These are phyloP conservation scores for human DNA, from an alignment of 2,113 vertebrate genomes.

Conservation along the genomic window GRCh38 chr16:84775501-84776000, in stretches of 20 bases:
- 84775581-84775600: background rate
- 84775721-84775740: rapidly evolving
- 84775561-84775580: background rate
- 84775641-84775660: rapidly evolving
- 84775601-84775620: rapidly evolving
- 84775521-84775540: too few species aligned
- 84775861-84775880: background rate
- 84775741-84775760: background rate
- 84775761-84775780: background rate
- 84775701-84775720: too few species aligned
- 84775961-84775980: background rate
- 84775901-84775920: background rate
- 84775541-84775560: background rate
- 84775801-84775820: rapidly evolving
- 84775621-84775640: background rate
- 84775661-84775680: background rate
- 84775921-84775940: too few species aligned
- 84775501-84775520: background rate
- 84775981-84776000: background rate
- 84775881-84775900: background rate
- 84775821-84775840: background rate
- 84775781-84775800: background rate
- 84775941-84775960: background rate
- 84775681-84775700: background rate
- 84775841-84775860: background rate